Percentiles rank a stretch among this genome's conserved stretches.
Conservation (phyloP, 2,888 invertebrate genomes). For the Heliothis peltigera region DNA sequence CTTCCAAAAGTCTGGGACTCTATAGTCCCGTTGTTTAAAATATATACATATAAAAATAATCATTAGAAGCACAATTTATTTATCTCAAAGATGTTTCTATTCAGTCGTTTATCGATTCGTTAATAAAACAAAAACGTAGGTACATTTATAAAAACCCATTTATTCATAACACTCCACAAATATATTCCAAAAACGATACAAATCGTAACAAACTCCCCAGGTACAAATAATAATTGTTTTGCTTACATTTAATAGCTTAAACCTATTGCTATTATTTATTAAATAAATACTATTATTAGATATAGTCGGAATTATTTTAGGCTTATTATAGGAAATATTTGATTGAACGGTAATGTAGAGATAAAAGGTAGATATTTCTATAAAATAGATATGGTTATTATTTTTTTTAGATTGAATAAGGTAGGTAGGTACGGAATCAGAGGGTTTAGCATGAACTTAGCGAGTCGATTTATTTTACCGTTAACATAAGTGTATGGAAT, state of each 20-base stretch:
- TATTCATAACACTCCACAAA: constrained; percentile 83
- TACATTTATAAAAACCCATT: constrained; percentile 82
- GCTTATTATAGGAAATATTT: constrained; percentile 12
- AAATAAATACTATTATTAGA: constrained; percentile 14
- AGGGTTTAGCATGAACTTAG: not conserved
- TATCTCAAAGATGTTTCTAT: too few species aligned
- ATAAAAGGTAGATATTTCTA: constrained; percentile 2
- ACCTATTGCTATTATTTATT: constrained; percentile 22
- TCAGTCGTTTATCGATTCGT: not conserved
- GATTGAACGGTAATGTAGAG: constrained; percentile 11
- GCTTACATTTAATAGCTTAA: constrained; percentile 46
- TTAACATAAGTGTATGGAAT: too few species aligned
- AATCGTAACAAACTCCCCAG: constrained; percentile 80
- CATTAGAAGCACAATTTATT: too few species aligned
- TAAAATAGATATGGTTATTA: not conserved
- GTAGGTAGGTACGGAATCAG: too few species aligned
- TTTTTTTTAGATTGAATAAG: not conserved
- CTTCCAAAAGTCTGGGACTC: too few species aligned
- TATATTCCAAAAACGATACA: constrained; percentile 81
- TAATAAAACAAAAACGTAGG: constrained; percentile 33
- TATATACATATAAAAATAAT: too few species aligned
- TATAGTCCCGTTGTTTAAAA: too few species aligned
- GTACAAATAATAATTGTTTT: constrained; percentile 76
- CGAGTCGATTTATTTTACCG: too few species aligned
- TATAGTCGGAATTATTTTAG: constrained; percentile 26